A percentile compares a stretch with the other conserved stretches of the same genome.
These are phyloP conservation scores for Cossypha dichroa DNA, from an alignment of 2,797 vertebrate species.

Conservation along the genomic window DNA sequence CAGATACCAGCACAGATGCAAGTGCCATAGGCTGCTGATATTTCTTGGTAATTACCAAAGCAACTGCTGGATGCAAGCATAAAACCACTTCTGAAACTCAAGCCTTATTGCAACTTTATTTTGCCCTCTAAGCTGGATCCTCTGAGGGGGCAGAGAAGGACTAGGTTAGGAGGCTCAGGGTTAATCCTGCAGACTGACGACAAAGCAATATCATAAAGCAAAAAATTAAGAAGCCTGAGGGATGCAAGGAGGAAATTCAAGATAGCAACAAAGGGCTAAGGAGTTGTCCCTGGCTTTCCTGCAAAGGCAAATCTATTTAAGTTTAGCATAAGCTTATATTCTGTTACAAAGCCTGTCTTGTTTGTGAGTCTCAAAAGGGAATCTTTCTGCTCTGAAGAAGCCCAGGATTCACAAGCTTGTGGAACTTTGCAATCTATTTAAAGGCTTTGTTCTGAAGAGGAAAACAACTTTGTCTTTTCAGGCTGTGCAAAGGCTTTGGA, in stretches of 20 bases:
- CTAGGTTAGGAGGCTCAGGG: neutral
- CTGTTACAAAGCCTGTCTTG: constrained; percentile 19
- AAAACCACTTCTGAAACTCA: neutral
- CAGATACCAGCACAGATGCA: neutral
- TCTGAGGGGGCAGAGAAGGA: neutral
- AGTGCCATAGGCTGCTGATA: neutral
- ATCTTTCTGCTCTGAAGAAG: constrained; percentile 7
- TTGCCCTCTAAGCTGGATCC: neutral
- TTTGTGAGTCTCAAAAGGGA: constrained; percentile 39
- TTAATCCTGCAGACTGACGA: constrained; percentile 26
- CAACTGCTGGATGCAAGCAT: neutral
- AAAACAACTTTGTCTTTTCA: constrained; percentile 38
- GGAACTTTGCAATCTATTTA: constrained; percentile 38
- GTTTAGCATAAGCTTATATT: constrained; percentile 55
- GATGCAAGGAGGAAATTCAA: constrained; percentile 40
- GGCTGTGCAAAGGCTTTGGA: neutral
- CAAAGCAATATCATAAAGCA: neutral
- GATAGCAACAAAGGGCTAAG: constrained; percentile 43
- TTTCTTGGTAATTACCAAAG: neutral
- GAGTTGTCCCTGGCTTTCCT: neutral
- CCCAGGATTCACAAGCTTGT: constrained; percentile 13
- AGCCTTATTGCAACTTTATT: neutral
- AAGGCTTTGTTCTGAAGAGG: constrained; percentile 17
- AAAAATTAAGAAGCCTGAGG: constrained; percentile 29
- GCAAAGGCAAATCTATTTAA: constrained; percentile 43